Evolutionary conservation across 2,888 invertebrate genomes (phyloP), one percentile per base, ranked within the genome.

Genomic region (Anorthoa munda): DNA sequence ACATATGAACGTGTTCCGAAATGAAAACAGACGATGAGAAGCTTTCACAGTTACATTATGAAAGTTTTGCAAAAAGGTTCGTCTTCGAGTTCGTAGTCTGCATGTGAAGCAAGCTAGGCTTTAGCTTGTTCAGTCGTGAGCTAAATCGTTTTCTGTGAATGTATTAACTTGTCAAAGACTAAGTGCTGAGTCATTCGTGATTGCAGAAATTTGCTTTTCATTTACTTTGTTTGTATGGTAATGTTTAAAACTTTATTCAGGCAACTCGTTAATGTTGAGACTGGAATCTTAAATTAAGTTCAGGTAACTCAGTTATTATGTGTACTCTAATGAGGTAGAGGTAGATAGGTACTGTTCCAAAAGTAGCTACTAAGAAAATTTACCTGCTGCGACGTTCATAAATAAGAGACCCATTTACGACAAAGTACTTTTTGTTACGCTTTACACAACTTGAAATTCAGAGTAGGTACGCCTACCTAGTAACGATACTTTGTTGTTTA

Each of bases 1-100:
- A 86, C 84, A 83, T 82, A 84, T 79, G 86, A 84, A 90, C 89
- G 90, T 89, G 88, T 81, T 66, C 77, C 61, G 90, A 88, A 89
- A 91, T 86, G 81, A 82, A 88, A 89, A 87, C 77, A 84, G 86
- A 76, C 72, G 74, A 79, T 64, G 75, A 71, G 72, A 84, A 72
- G 77, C 77, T 79, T 81, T 84, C 74, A 67, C 77, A 73, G 80
- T 86, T 65, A 79, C 76, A 84, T 86, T 80, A 77, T 81, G 68
- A 79, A 81, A 83, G 75, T 77, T 86, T 72, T 64, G 81, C 72
- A 75, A 75, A 83, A 81, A 81, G 77, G 81, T 78, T 66, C 31
- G 66, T 73, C 63, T 75, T 68, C 31, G 66, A 72, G 60, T 75
- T 68, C 71, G 46, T 68, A 51, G 48, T 71, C n/a, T 45, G 71